Conservation (phyloP, 64 coral and sea anemone genomes). For the Actinia equina region DNA sequence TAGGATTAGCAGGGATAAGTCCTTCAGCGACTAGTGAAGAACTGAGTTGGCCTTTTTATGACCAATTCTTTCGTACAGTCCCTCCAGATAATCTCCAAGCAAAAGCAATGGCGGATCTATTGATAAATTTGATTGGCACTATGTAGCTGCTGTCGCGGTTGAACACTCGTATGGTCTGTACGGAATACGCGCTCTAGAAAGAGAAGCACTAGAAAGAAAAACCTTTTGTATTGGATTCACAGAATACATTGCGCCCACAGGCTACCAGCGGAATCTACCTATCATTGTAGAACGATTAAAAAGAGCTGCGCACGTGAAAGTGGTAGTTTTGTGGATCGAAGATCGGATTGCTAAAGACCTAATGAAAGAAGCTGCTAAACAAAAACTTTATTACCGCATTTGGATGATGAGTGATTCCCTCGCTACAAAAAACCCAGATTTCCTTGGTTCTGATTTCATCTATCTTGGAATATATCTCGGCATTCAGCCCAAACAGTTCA, state of each 20-base stretch:
- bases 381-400: constrained; percentile 14
- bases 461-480: constrained; percentile 56
- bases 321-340: constrained; percentile 60
- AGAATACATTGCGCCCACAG: constrained; percentile 35
- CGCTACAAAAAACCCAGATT: constrained; percentile 54
- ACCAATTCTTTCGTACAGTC: constrained; percentile 40
- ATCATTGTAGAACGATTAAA: constrained; percentile 46
- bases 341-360: constrained; percentile 37
- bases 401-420: constrained; percentile 65
- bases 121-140: constrained; percentile 54
- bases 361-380: constrained; percentile 30
- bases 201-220: constrained; percentile 35
- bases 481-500: constrained; percentile 43
- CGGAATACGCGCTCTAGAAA: constrained; percentile 53
- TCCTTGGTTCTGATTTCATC: constrained; percentile 54
- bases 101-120: constrained; percentile 64
- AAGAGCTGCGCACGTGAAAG: constrained; percentile 41
- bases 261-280: not conserved
- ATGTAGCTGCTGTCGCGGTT: constrained; percentile 57
- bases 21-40: constrained; percentile 67
- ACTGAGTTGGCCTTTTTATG: constrained; percentile 52
- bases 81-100: constrained; percentile 65
- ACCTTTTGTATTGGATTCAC: constrained; percentile 61
- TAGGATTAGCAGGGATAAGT: constrained; percentile 55
- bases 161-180: constrained; percentile 62